Conservation (phyloP, 1,140 invertebrate species). For the Brachionus rotundiformis region DNA sequence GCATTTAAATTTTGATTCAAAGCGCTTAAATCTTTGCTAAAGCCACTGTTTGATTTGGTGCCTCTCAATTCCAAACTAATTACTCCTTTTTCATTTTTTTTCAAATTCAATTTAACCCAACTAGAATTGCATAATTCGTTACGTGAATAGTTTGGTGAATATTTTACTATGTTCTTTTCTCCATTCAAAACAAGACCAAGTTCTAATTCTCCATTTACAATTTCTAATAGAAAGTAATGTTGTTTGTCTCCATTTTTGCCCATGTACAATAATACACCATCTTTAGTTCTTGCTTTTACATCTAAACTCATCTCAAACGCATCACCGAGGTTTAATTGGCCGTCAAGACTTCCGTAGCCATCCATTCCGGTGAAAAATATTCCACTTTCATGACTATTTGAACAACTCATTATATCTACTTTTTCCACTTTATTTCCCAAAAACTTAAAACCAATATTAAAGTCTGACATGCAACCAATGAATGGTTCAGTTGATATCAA, state of each 20-base stretch:
- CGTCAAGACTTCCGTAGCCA: background rate
- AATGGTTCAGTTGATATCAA: slow-evolving; percentile 32
- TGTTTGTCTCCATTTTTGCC: background rate
- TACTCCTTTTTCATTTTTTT: slow-evolving; percentile 16
- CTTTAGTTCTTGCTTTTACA: slow-evolving; percentile 32
- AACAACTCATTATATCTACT: slow-evolving; percentile 48
- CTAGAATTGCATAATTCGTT: slow-evolving; percentile 46
- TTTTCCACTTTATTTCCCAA: slow-evolving; percentile 39
- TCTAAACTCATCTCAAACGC: slow-evolving; percentile 16
- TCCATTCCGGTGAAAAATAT: slow-evolving; percentile 17
- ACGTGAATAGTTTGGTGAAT: background rate
- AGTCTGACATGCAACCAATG: slow-evolving; percentile 49
- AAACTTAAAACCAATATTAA: slow-evolving; percentile 33
- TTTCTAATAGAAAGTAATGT: slow-evolving; percentile 26
- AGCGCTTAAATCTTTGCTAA: background rate
- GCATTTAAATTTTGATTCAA: background rate
- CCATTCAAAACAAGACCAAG: background rate
- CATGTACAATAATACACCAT: slow-evolving; percentile 43
- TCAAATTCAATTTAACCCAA: slow-evolving; percentile 43
- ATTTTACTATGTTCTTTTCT: slow-evolving; percentile 10
- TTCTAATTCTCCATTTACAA: slow-evolving; percentile 37
- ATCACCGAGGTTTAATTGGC: background rate
- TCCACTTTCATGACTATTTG: slow-evolving; percentile 49
- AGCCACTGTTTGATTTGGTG: background rate
- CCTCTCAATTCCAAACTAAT: slow-evolving; percentile 12